Evolutionary conservation across 2,113 vertebrate genomes (phyloP).

Genomic region (Morone chrysops): DNA sequence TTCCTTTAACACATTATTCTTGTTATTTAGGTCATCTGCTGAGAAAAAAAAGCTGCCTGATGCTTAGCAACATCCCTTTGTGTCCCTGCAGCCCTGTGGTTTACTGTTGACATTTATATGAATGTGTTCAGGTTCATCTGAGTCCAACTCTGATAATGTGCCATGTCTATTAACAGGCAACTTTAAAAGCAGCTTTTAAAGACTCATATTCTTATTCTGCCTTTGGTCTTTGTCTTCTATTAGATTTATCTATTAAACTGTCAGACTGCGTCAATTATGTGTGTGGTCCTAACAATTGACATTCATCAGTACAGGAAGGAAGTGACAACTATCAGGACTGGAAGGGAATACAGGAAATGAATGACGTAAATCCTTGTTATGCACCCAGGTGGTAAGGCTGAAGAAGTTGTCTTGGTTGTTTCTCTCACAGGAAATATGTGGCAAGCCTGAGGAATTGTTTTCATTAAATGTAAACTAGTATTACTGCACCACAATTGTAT

Average conservation of each 20-base stretch:
- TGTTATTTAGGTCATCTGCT: conserved; percentile 17
- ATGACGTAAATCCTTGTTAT: not conserved
- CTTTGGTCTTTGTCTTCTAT: not conserved
- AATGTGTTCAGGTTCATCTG: conserved; percentile 35
- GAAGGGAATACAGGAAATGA: not conserved
- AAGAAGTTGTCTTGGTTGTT: conserved; percentile 6
- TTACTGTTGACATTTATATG: conserved; percentile 47
- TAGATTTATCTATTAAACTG: conserved; percentile 18
- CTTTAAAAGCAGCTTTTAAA: conserved; percentile 26
- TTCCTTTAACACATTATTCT: not conserved
- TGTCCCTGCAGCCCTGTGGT: conserved; percentile 22
- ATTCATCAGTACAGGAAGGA: not conserved
- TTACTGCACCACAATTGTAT: too few relatives aligned
- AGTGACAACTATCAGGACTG: not conserved
- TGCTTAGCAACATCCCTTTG: conserved; percentile 32
- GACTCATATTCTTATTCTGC: not conserved
- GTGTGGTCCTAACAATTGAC: not conserved
- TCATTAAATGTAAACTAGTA: conserved; percentile 3
- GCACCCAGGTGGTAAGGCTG: not conserved
- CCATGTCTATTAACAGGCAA: not conserved
- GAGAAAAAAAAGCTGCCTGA: not conserved
- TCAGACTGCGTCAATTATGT: conserved; percentile 16
- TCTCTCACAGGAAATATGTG: not conserved
- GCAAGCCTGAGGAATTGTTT: not conserved
- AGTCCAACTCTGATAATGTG: conserved; percentile 12